Conservation (phyloP, 2,797 vertebrate species). For the Gobionotothen gibberifrons region DNA sequence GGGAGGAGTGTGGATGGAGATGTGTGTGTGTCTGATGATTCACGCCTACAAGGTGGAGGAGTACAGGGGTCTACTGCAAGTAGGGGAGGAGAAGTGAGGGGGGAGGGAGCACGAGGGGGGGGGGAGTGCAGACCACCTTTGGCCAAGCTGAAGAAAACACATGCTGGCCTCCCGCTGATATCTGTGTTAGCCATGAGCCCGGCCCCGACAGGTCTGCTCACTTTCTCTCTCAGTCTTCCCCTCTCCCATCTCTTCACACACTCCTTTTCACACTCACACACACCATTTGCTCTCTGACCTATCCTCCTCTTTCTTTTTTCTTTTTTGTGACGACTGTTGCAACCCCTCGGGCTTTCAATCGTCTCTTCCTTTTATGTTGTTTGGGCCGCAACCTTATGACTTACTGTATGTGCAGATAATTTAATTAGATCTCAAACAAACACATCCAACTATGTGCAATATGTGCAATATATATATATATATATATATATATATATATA, state of each 20-base stretch:
- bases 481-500: no score
- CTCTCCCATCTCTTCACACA: neutral
- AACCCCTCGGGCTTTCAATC: neutral
- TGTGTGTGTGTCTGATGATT: slow-evolving; percentile 59
- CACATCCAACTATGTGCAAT: no score
- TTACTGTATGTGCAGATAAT: neutral
- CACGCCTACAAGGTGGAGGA: slow-evolving; percentile 62
- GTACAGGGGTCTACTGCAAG: slow-evolving; percentile 59
- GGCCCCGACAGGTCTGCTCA: slow-evolving; percentile 53
- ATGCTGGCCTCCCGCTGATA: slow-evolving; percentile 68
- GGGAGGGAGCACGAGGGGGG: neutral
- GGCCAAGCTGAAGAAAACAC: slow-evolving; percentile 67
- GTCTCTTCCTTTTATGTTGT: neutral
- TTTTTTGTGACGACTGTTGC: slow-evolving; percentile 4
- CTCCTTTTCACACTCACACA: neutral
- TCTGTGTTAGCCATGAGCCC: slow-evolving; percentile 64
- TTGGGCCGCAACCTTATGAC: neutral
- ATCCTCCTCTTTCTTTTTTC: neutral
- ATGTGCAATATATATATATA: no score
- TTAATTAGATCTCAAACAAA: neutral
- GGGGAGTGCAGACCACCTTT: slow-evolving; percentile 34
- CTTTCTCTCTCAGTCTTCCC: slow-evolving; percentile 37
- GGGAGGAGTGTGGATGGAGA: slow-evolving; percentile 28
- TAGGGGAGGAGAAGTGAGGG: slow-evolving; percentile 18
- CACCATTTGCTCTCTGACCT: slow-evolving; percentile 29